phyloP scores from a whole-genome alignment of 2,797 vertebrate species.

The Fundulus diaphanus region DNA sequence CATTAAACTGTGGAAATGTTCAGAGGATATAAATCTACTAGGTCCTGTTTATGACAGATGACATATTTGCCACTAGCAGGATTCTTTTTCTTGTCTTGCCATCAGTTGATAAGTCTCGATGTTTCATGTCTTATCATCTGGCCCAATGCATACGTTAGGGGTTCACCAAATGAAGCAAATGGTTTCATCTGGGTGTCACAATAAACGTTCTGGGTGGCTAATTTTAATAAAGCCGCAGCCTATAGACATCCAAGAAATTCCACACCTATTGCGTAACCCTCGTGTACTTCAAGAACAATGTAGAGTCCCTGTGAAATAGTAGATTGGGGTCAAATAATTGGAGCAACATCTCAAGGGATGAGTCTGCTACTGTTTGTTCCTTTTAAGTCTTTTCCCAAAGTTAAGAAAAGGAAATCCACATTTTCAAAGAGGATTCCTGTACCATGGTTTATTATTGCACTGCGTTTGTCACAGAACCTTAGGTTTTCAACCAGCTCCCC shows the following conservation, averaged over 20 bases:
- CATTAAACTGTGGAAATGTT: neutral
- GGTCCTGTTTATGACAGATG: constrained; percentile 12
- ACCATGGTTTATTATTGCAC: constrained; percentile 28
- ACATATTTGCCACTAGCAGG: constrained; percentile 30
- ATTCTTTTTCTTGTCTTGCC: constrained; percentile 53
- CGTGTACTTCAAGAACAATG: constrained; percentile 71
- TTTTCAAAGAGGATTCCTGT: neutral
- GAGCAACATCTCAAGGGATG: constrained; percentile 42
- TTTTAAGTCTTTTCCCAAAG: constrained; percentile 14
- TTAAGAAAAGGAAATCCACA: constrained; percentile 2
- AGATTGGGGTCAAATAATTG: constrained; percentile 61
- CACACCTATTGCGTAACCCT: constrained; percentile 64
- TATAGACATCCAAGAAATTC: constrained; percentile 74
- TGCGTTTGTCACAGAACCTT: constrained; percentile 67
- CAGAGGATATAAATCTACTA: neutral
- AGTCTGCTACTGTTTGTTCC: constrained; percentile 41
- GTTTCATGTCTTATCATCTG: constrained; percentile 75
- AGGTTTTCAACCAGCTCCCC: constrained; percentile 51
- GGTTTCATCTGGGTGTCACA: constrained; percentile 80
- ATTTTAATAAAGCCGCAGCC: constrained; percentile 75
- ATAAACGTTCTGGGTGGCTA: constrained; percentile 76
- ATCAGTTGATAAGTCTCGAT: constrained; percentile 60
- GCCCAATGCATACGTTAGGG: constrained; percentile 62
- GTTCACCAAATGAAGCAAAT: constrained; percentile 74
- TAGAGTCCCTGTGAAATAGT: constrained; percentile 62